Base-by-base conservation (phyloP, 2,888 invertebrate genomes). In the Drosophila atripex region DNA sequence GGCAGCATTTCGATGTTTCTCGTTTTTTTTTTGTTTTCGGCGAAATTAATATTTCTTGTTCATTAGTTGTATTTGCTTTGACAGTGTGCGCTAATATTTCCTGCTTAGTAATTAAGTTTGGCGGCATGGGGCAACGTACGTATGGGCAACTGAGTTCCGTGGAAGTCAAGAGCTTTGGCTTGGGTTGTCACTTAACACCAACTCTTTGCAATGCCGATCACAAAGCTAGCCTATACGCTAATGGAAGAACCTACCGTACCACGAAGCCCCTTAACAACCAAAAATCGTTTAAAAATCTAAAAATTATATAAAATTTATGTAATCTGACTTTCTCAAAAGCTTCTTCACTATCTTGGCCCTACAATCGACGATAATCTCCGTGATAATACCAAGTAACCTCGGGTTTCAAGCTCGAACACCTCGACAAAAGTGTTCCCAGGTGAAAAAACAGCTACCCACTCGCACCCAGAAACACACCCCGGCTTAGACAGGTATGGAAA, bases 1-100 rank as follows among this genome's bases (percentile, higher is more conserved):
- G 56, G 45, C 64, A 52, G 38, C 35, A 23, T n/a, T n/a, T 30
- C 45, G 52, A 41, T n/a, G 14, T 41, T 32, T 59, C 64, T 65
- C 68, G 72, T 80, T 76, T 69, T 71, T 80, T 55, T 66, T 54
- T 63, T 73, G n/a, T 80, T 77, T 69, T 41, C 7, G 65, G 65
- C 47, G 63, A 82, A 86, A 86, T 80, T 80, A 75, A 82, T 82
- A 86, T 82, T 83, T 83, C 84, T 77, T 77, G 86, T 86, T 86
- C 86, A 86, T 86, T 82, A 86, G 77, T 83, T 86, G 73, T 82
- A 74, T 82, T 82, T 86, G 69, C 86, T 84, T 86, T 63, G 57
- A 52, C 52, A 64, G 55, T 68, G 58, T 50, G 71, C 74, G 72
- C 71, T 78, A 73, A 80, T 82, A 82, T 86, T 82, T 82, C 82